phyloP scores from a whole-genome alignment of 2,113 vertebrate species.

The Anolis carolinensis region DNA sequence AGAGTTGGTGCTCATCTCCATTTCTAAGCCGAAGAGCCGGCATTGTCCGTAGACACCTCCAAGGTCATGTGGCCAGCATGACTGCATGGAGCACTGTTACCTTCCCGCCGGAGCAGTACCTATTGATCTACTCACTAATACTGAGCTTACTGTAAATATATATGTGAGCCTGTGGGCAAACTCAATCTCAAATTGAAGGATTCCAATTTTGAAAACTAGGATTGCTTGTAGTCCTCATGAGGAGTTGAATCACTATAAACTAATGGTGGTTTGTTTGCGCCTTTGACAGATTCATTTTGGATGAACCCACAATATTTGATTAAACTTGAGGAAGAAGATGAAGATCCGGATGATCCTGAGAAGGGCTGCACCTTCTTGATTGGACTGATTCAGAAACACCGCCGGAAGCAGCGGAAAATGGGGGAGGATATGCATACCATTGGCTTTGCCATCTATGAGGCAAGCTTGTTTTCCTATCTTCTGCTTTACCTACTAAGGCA shows the following conservation, averaged over 20 bases:
- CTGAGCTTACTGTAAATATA: neutral
- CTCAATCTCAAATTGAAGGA: neutral
- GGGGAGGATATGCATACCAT: constrained; percentile 97
- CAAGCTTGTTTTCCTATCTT: constrained; percentile 29
- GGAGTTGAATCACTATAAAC: neutral
- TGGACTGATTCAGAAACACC: constrained; percentile 96
- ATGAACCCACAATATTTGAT: constrained; percentile 92
- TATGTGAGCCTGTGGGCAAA: neutral
- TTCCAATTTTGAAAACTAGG: neutral
- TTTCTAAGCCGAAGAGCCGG: too few relatives aligned
- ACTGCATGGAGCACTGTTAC: too few relatives aligned
- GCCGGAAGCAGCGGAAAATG: constrained; percentile 84
- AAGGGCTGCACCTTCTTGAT: constrained; percentile 89
- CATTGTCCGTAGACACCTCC: too few relatives aligned
- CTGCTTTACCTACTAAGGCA: neutral
- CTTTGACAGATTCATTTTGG: constrained; percentile 89
- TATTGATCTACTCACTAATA: too few relatives aligned
- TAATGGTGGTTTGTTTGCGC: constrained; percentile 24
- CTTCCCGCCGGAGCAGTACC: too few relatives aligned
- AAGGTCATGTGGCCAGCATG: too few relatives aligned
- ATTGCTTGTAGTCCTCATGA: neutral
- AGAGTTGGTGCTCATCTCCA: too few relatives aligned
- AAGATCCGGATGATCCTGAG: constrained; percentile 86
- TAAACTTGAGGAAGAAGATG: constrained; percentile 89
- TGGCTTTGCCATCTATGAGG: constrained; percentile 94